phyloP scores from a whole-genome alignment of 92 coral and sea anemone species.

The Porites cylindrica region DNA sequence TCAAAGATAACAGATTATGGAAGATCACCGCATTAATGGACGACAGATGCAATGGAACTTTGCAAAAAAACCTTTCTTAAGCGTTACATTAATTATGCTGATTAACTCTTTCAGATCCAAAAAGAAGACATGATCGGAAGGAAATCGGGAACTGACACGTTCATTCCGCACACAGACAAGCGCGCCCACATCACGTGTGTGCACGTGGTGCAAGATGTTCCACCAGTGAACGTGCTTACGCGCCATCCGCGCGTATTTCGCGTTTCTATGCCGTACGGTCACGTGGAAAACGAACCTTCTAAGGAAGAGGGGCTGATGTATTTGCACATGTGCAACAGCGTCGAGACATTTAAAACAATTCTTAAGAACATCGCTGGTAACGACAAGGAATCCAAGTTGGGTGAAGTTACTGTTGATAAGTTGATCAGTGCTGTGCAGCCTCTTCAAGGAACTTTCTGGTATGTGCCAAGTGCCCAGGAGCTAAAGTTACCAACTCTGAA shows the following conservation, averaged over 20 bases:
- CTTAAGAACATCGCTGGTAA: conserved; percentile 74
- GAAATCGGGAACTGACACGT: conserved; percentile 66
- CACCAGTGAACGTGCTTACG: conserved; percentile 61
- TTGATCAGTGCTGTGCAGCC: conserved; percentile 80
- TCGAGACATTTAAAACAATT: conserved; percentile 67
- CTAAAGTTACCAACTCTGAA: conserved; percentile 50
- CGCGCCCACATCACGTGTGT: conserved; percentile 75
- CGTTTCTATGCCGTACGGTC: conserved; percentile 84
- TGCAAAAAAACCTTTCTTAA: no score
- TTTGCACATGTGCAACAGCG: conserved; percentile 74
- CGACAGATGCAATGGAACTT: no score
- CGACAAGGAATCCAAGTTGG: conserved; percentile 51
- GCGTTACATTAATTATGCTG: no score
- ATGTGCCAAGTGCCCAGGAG: conserved; percentile 87
- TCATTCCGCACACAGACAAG: conserved; percentile 66
- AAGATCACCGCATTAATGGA: no score
- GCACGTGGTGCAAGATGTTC: conserved; percentile 75
- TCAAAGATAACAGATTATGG: no score
- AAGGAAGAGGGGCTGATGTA: conserved; percentile 83
- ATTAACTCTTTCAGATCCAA: conserved; percentile 49
- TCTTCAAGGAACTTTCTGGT: conserved; percentile 78
- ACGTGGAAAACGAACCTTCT: conserved; percentile 49
- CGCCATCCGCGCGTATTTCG: conserved; percentile 79
- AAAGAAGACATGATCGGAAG: conserved; percentile 88
- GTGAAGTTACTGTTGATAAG: conserved; percentile 75